Conservation (phyloP, 53 echinoderm and acorn worm species). For the Actinopyga echinites region DNA sequence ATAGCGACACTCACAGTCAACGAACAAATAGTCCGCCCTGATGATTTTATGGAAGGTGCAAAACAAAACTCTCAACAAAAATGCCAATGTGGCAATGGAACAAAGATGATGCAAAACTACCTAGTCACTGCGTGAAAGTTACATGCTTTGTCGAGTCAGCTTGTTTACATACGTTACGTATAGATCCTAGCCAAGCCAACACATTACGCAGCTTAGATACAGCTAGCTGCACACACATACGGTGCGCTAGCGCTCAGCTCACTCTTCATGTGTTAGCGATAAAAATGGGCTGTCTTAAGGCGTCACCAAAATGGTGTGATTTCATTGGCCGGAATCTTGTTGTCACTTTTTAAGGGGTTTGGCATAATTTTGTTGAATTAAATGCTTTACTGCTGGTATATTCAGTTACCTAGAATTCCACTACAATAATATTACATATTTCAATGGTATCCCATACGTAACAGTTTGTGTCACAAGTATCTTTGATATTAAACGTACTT, state of each 20-base stretch:
- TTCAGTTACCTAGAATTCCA: too few relatives aligned
- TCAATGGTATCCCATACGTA: too few relatives aligned
- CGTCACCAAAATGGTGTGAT: constrained; percentile 5
- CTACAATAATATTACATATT: too few relatives aligned
- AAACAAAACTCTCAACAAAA: not conserved
- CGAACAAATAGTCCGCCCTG: too few relatives aligned
- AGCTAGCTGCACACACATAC: too few relatives aligned
- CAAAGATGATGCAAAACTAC: constrained; percentile 9
- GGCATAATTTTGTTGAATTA: too few relatives aligned
- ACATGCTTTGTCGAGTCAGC: not conserved
- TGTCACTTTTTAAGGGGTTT: too few relatives aligned
- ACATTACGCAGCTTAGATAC: not conserved
- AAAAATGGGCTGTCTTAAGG: not conserved
- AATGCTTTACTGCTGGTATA: too few relatives aligned
- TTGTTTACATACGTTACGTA: not conserved
- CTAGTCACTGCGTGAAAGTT: not conserved
- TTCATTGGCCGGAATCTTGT: not conserved
- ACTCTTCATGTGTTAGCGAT: not conserved
- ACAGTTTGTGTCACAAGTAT: too few relatives aligned
- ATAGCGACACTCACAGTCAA: not conserved
- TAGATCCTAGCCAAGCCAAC: too few relatives aligned
- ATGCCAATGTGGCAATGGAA: not conserved
- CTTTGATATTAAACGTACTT: too few relatives aligned
- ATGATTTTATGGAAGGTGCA: too few relatives aligned
- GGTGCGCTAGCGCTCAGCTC: not conserved